Base-by-base conservation (phyloP, 2,797 vertebrate genomes). In the Poeciliopsis gracilis region DNA sequence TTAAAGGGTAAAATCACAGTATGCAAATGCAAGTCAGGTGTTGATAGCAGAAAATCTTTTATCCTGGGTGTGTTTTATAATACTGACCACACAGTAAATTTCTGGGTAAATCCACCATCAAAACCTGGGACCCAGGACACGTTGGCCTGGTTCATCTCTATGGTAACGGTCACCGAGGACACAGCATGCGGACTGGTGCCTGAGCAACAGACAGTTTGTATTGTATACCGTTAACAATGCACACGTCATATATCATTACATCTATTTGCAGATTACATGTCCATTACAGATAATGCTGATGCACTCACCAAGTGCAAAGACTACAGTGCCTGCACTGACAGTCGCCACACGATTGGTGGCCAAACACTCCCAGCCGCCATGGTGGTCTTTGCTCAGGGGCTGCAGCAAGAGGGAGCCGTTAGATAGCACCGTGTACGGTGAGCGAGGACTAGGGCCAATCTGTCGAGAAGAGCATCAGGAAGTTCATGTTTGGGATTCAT, bases 81-180 rank as follows among this genome's bases (percentile, higher is more conserved):
- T 73, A 93, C 94, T 87, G 93, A 99, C 98, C 98, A 99, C 11
- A 99, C 96, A 47, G 96, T 98, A 93, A 98, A 99, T 90, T 96
- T 96, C 93, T 99, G 98, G 59, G 97, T 96, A 86, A 97, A 98
- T 77, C 98, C 98, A 25, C 98, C 98, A 16, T 99, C 98, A 77
- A 98, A 99, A 1, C 98, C 97, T 0, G 97, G 96, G 71, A 96
- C 95, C 98, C 98, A 99, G 86, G 97, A 97, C 73, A 99, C 91
- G 36, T 98, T 99, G 75, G 95, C 97, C 45, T 96, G 95, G 86
- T 95, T 94, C 81, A 95, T 93, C 71, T 97, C 95, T 0, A 97
- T 91, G 57, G 88, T 92, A 84, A 98, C 96, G 0, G 92, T 95
- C 53, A 98, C 94, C 0, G 96, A 96, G 81, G 94, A 95, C 76